A percentile compares a stretch with the other conserved stretches of the same genome.
Evolutionary conservation across 2,888 invertebrate species (phyloP).

Genomic region (Suillia variegata): DNA sequence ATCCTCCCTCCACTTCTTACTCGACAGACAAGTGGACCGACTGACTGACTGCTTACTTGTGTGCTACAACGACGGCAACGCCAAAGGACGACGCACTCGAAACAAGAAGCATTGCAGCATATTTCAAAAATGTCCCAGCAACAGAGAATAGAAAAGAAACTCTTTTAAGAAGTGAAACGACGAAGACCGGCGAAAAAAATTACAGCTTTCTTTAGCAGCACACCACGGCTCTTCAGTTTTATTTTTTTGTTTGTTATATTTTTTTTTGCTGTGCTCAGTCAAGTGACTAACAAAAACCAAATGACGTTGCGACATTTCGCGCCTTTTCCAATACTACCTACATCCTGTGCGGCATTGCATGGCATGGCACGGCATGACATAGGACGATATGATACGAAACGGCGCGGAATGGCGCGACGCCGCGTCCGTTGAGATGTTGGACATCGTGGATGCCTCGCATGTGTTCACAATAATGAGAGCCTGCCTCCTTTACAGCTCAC

Average conservation of each 20-base stretch:
- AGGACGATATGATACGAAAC: neutral
- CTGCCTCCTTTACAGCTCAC: conserved; percentile 5
- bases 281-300: conserved; percentile 35
- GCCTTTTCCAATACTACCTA: conserved; percentile 32
- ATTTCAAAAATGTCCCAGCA: conserved; percentile 23
- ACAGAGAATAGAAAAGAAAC: conserved; percentile 25
- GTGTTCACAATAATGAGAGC: conserved; percentile 21
- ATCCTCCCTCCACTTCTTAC: too few relatives aligned
- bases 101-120: conserved; percentile 34
- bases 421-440: conserved; percentile 21
- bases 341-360: conserved; percentile 13
- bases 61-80: conserved; percentile 12
- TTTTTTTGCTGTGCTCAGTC: conserved; percentile 35
- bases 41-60: neutral
- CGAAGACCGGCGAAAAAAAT: conserved; percentile 25
- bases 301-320: conserved; percentile 39
- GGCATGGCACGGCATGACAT: neutral
- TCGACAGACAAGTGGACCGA: conserved; percentile 44
- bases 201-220: conserved; percentile 27
- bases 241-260: too few relatives aligned
- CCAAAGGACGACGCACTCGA: conserved; percentile 44
- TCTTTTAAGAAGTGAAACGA: conserved; percentile 30
- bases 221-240: conserved; percentile 28
- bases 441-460: conserved; percentile 25
- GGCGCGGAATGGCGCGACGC: neutral